A percentile compares a stretch with the other conserved stretches of the same genome.
phyloP scores from a whole-genome alignment of 2,888 invertebrate genomes.

The Pediacus dermestoides region DNA sequence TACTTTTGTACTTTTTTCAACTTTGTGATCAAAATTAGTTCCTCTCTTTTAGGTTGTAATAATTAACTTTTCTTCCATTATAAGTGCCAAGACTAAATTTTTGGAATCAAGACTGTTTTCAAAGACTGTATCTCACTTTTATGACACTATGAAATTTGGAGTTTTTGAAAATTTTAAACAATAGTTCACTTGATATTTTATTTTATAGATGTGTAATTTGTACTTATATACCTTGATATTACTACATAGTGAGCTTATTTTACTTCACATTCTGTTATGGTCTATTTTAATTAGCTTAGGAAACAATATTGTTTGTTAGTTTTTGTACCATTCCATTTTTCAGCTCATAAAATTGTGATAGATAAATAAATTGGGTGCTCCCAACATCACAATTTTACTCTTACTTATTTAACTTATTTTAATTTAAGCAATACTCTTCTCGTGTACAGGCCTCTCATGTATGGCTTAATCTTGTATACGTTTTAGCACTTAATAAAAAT shows the following conservation, averaged over 20 bases:
- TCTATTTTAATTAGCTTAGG: constrained; percentile 9
- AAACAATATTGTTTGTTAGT: no score
- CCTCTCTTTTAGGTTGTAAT: constrained; percentile 16
- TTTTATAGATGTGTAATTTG: constrained; percentile 11
- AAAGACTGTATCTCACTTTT: constrained; percentile 26
- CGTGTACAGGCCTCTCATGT: no score
- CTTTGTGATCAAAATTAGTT: constrained; percentile 26
- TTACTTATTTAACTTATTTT: no score
- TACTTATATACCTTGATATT: constrained; percentile 8
- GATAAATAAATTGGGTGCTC: no score
- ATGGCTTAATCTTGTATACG: no score
- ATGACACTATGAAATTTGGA: constrained; percentile 6
- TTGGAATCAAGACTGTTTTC: constrained; percentile 23
- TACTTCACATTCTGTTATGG: constrained; percentile 6
- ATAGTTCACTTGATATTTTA: background rate
- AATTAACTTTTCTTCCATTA: constrained; percentile 20
- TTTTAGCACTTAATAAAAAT: no score
- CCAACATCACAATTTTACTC: no score
- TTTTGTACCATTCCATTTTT: constrained; percentile 13
- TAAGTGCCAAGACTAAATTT: constrained; percentile 31
- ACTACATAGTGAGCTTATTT: constrained; percentile 12
- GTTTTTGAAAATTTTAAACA: no score
- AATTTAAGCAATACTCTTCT: no score
- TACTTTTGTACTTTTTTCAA: constrained; percentile 10
- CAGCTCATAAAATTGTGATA: constrained; percentile 29